Evolutionary conservation across 2,888 invertebrate genomes (phyloP).

Genomic region (Meteorus colon): DNA sequence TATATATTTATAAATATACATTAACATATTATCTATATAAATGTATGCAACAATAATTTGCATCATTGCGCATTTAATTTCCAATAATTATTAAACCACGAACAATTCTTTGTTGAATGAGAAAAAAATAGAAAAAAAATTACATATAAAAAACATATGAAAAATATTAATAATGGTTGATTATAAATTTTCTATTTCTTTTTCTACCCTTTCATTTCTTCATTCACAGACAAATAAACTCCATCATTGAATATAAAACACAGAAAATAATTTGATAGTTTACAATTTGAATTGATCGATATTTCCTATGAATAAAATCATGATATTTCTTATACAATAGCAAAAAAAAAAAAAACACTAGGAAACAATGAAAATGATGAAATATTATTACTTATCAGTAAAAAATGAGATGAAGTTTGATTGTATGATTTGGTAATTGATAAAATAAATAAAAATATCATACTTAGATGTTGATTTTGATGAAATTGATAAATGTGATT

Average conservation of each 20-base stretch:
- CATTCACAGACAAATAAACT: background rate
- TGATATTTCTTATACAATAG: background rate
- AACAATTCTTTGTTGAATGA: background rate
- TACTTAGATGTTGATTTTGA: no score
- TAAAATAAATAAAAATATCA: no score
- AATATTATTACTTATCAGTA: background rate
- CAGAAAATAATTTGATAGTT: background rate
- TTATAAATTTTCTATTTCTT: background rate
- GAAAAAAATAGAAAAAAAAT: background rate
- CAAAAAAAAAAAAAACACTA: background rate
- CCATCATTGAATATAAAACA: background rate
- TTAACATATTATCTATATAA: background rate
- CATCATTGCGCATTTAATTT: background rate
- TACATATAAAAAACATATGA: background rate
- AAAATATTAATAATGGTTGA: background rate
- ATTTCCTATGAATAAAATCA: background rate
- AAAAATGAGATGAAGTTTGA: no score
- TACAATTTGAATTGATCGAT: slow-evolving; percentile 1
- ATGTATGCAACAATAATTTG: background rate
- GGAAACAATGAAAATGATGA: background rate
- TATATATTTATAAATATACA: background rate
- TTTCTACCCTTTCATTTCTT: background rate
- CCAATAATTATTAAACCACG: background rate
- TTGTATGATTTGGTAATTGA: no score
- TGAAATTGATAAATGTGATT: background rate